These are phyloP conservation scores for Digitonthophagus gazella DNA, from an alignment of 2,888 invertebrate species.

Conservation along the genomic window DNA sequence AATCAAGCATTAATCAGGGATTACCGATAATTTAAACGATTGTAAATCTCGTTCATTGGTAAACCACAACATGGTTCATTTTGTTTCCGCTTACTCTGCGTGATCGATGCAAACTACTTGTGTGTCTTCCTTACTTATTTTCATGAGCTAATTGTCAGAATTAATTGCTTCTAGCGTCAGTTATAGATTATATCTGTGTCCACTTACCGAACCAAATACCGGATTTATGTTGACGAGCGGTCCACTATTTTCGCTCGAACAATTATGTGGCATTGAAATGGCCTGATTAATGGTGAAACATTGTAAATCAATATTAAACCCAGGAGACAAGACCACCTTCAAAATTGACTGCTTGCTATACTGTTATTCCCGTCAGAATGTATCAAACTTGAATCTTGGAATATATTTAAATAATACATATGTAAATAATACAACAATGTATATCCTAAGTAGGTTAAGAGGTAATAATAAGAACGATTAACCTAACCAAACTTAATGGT, in stretches of 20 bases:
- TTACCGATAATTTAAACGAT: too few species aligned
- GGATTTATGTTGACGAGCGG: neutral
- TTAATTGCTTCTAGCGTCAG: neutral
- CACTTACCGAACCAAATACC: neutral
- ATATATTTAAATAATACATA: too few species aligned
- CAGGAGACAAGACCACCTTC: neutral
- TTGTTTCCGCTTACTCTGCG: too few species aligned
- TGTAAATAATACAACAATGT: constrained; percentile 2
- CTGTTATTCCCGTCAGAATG: neutral
- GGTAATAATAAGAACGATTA: too few species aligned
- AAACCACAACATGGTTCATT: too few species aligned
- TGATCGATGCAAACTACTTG: too few species aligned
- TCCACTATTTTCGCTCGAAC: neutral
- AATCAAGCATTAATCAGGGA: too few species aligned
- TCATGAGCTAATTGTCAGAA: neutral
- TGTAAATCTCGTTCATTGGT: too few species aligned
- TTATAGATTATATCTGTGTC: neutral
- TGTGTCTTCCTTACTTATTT: neutral
- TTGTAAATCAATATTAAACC: constrained; percentile 2
- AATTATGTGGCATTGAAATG: neutral
- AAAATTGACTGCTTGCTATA: neutral
- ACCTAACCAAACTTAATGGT: too few species aligned
- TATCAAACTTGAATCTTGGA: too few species aligned
- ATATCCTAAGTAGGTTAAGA: constrained; percentile 6
- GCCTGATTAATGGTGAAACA: neutral